These are phyloP conservation scores for Shinisaurus crocodilurus DNA, from an alignment of 2,113 vertebrate genomes.

Conservation along the genomic window DNA sequence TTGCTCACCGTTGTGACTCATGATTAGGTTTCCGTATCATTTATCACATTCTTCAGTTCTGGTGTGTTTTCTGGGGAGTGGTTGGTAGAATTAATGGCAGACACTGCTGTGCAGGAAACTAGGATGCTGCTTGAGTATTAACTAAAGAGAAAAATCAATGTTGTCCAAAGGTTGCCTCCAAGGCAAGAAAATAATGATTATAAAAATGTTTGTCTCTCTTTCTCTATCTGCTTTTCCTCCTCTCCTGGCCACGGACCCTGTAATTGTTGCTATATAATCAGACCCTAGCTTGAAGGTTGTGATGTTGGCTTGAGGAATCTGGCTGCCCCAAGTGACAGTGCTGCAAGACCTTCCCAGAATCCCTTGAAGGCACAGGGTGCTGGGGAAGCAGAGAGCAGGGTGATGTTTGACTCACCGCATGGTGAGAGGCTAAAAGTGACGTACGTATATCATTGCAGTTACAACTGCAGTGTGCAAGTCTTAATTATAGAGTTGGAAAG, in stretches of 20 bases:
- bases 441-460: not conserved
- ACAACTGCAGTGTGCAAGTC: not conserved
- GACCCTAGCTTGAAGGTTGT: not conserved
- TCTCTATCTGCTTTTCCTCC: slow-evolving; percentile 19
- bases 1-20: slow-evolving; percentile 29
- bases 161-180: slow-evolving; percentile 70
- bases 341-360: not conserved
- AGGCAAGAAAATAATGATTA: slow-evolving; percentile 65
- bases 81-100: slow-evolving; percentile 26
- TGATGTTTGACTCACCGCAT: not conserved
- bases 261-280: slow-evolving; percentile 24
- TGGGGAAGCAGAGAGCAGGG: not conserved
- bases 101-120: slow-evolving; percentile 37
- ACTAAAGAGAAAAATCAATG: slow-evolving; percentile 63
- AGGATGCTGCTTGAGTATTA: slow-evolving; percentile 63
- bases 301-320: not conserved
- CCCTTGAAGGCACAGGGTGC: not conserved
- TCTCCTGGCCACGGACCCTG: slow-evolving; percentile 12
- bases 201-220: slow-evolving; percentile 46
- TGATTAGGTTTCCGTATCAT: slow-evolving; percentile 21
- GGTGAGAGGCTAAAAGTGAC: not conserved
- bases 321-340: not conserved
- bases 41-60: slow-evolving; percentile 3
- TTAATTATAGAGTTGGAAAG: not conserved
- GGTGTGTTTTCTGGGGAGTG: slow-evolving; percentile 27